Percentiles rank a stretch among this genome's conserved stretches.
phyloP scores from a whole-genome alignment of 1,140 invertebrate genomes.

The Solen grandis region DNA sequence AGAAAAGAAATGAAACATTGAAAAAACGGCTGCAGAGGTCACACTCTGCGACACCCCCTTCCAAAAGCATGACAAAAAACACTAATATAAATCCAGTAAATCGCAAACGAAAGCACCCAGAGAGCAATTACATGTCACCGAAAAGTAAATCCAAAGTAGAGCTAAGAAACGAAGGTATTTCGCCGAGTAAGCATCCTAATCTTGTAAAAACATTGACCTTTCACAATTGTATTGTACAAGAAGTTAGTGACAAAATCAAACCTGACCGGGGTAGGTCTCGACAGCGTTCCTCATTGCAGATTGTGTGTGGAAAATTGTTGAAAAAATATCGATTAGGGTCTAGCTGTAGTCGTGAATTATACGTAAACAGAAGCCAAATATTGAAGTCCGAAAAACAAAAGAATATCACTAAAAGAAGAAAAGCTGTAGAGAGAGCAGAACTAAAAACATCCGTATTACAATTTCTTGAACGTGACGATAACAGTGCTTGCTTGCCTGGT shows the following conservation, averaged over 20 bases:
- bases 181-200: conserved; percentile 25
- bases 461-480: conserved; percentile 10
- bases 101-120: not conserved
- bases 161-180: conserved; percentile 21
- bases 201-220: conserved; percentile 20
- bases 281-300: not conserved
- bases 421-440: not conserved
- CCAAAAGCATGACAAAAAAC: too few species aligned
- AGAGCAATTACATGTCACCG: not conserved
- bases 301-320: not conserved
- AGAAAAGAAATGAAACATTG: too few species aligned
- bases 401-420: not conserved
- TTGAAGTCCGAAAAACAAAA: not conserved
- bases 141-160: conserved; percentile 1
- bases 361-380: conserved; percentile 5
- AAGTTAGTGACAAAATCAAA: not conserved
- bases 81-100: too few species aligned
- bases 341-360: not conserved
- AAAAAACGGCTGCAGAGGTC: too few species aligned
- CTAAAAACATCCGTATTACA: not conserved
- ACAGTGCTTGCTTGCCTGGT: conserved; percentile 5
- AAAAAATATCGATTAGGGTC: conserved; percentile 11
- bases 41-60: too few species aligned
- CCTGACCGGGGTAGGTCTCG: not conserved
- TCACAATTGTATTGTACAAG: conserved; percentile 13